phyloP scores from a whole-genome alignment of 2,113 vertebrate species.

The Myotis brandtii region DNA sequence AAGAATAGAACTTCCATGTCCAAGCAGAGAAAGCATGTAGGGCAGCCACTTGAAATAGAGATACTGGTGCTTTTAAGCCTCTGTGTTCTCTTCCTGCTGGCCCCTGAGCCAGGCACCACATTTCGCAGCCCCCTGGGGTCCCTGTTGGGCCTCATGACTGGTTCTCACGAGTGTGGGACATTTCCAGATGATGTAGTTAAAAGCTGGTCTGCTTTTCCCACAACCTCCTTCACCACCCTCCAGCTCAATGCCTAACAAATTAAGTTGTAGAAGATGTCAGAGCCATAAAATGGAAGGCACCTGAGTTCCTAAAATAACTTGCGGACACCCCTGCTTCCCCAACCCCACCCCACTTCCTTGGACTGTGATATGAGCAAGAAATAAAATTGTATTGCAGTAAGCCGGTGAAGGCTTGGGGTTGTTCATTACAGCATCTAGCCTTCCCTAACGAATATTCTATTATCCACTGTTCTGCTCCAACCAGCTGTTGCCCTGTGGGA shows the following conservation, averaged over 20 bases:
- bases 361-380: background rate
- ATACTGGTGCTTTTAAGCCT: background rate
- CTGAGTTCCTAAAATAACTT: background rate
- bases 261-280: background rate
- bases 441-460: background rate
- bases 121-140: background rate
- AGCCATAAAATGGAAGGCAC: background rate
- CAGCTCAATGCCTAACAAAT: background rate
- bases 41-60: background rate
- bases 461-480: background rate
- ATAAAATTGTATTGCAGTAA: background rate
- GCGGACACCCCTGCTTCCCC: too few species aligned
- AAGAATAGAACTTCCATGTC: background rate
- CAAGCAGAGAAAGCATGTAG: background rate
- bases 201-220: background rate
- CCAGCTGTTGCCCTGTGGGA: background rate
- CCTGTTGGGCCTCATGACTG: background rate
- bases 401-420: background rate
- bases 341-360: background rate
- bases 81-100: background rate
- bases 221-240: background rate
- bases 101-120: background rate
- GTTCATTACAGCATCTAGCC: background rate
- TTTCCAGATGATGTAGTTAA: background rate
- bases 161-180: background rate